Percentiles rank a stretch among this genome's conserved stretches.
Conservation (phyloP, 2,888 invertebrate species). For the Candidula unifasciata region DNA sequence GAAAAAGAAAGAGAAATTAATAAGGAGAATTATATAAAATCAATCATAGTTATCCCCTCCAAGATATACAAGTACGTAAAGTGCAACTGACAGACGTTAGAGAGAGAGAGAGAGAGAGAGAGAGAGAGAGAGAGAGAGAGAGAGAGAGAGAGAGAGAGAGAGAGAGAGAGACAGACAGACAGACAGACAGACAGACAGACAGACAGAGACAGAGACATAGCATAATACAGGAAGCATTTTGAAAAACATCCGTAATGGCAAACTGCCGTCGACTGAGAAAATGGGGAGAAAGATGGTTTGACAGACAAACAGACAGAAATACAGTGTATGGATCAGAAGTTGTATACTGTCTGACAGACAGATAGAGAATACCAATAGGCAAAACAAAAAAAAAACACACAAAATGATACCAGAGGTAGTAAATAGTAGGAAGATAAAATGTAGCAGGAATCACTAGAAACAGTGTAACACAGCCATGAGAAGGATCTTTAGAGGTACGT, state of each 20-base stretch:
- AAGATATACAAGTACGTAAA: no score
- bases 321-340: background rate
- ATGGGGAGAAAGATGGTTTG: background rate
- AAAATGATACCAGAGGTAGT: no score
- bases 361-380: background rate
- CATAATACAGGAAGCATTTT: no score
- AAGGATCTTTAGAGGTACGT: no score
- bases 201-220: background rate
- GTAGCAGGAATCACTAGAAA: background rate
- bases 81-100: background rate
- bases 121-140: background rate
- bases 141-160: slow-evolving; percentile 5
- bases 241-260: no score
- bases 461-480: background rate
- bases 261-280: no score
- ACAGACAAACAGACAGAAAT: background rate
- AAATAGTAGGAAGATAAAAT: no score
- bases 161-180: slow-evolving; percentile 1
- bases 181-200: slow-evolving; percentile 12
- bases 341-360: background rate
- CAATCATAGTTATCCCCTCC: no score
- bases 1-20: background rate
- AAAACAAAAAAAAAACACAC: background rate
- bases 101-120: background rate
- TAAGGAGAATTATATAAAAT: background rate